Percentiles rank a stretch among this genome's conserved stretches.
Evolutionary conservation across 2,113 vertebrate species (phyloP).

Genomic region (Camelus bactrianus): DNA sequence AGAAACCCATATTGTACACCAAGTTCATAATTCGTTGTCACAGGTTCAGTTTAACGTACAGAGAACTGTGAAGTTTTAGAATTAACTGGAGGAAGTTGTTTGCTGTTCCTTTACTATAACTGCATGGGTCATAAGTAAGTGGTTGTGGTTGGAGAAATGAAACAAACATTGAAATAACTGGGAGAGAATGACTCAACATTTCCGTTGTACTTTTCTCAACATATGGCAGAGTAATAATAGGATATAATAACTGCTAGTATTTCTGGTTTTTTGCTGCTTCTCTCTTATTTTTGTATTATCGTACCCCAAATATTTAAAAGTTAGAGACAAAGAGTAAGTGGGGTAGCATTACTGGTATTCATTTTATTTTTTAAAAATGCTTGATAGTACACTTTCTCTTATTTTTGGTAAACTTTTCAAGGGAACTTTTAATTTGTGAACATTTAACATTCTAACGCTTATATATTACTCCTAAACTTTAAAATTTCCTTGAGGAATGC

Average conservation of each 20-base stretch:
- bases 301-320: background rate
- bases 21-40: background rate
- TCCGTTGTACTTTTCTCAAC: constrained; percentile 20
- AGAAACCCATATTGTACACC: background rate
- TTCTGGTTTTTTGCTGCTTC: constrained; percentile 50
- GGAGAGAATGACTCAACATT: constrained; percentile 25
- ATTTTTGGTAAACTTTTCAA: background rate
- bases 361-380: background rate
- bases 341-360: background rate
- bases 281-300: constrained; percentile 30
- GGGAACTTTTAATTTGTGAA: constrained; percentile 3
- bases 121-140: background rate
- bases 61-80: background rate
- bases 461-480: background rate
- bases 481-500: background rate
- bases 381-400: background rate
- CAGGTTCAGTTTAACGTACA: background rate
- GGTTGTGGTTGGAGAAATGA: background rate
- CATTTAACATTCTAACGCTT: background rate
- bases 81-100: background rate
- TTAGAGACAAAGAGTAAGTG: background rate
- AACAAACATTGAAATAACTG: constrained; percentile 28
- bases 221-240: constrained; percentile 39
- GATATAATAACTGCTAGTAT: background rate
- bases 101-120: background rate